A percentile compares a stretch with the other conserved stretches of the same genome.
Evolutionary conservation across 2,797 vertebrate genomes (phyloP).

Genomic region (Anableps anableps): DNA sequence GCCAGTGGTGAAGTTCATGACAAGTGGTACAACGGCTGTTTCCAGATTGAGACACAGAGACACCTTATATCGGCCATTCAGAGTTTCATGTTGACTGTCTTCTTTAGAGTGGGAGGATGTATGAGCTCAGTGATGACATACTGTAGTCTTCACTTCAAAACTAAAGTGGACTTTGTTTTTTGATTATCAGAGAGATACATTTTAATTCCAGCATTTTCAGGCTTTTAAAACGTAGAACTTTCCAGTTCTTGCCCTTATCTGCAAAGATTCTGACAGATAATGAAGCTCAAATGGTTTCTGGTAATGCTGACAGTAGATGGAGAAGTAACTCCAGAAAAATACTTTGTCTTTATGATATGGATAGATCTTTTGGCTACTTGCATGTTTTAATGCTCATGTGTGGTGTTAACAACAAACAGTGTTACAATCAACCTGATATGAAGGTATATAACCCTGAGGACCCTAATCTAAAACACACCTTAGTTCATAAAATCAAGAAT

Average conservation of each 20-base stretch:
- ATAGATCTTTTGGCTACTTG: background rate
- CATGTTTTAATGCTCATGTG: background rate
- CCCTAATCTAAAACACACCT: background rate
- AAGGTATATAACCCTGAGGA: background rate
- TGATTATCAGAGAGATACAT: background rate
- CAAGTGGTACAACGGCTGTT: background rate
- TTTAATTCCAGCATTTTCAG: background rate
- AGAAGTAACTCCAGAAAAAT: background rate
- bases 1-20: background rate
- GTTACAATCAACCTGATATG: background rate
- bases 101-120: conserved; percentile 1
- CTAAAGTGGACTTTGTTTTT: conserved; percentile 1
- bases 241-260: background rate
- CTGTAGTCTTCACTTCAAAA: background rate
- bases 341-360: background rate
- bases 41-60: background rate
- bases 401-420: background rate
- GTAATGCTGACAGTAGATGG: background rate
- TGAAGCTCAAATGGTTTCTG: no score
- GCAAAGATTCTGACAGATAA: background rate
- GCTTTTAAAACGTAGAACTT: background rate
- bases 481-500: background rate
- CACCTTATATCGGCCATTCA: background rate
- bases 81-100: conserved; percentile 15
- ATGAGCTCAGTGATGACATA: background rate